Evolutionary conservation across 2,797 vertebrate species (phyloP), one percentile per base, ranked within the genome.

Genomic region (Sebastes hopkinsi): DNA sequence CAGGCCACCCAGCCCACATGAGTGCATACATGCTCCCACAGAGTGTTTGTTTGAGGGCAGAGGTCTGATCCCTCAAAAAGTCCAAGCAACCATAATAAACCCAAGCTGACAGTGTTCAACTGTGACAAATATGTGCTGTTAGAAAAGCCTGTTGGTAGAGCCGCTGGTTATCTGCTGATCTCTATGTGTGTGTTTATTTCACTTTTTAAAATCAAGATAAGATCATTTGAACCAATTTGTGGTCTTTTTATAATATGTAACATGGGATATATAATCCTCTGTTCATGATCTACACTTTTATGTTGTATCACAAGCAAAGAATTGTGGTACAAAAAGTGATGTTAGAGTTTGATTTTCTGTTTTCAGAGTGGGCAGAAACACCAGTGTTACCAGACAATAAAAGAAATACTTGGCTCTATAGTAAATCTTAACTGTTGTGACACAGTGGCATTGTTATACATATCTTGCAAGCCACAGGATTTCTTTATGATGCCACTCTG

Each of bases 11-110:
- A 78, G 83, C 61, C 89, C 86, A 87, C 83, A 87, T 80, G 83
- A 88, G 85, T 65, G 2, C 70, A 78, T 67, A 64, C 82, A 75
- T 77, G 78, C 81, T 87, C 81, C 89, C 83, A 75, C 78, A 69
- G 84, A 89, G 89, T 89, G 92, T 93, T 95, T 93, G 91, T 86
- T 83, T 80, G 85, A 85, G 83, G 79, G 76, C 83, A 91, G 83
- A 85, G 86, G 83, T 87, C 85, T 77, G 80, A 92, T 83, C 79
- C 75, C 80, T 79, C 52, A 81, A 82, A 83, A 90, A 84, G 85
- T 82, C 77, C 6, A 75, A 80, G 72, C 75, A 67, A 71, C 64
- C 75, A 86, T 84, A 85, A 88, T 86, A 85, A 90, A 89, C 81
- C 79, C 52, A 30, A 64, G 61, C 79, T 62, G 72, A 81, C 55